phyloP scores from a whole-genome alignment of 2,113 vertebrate genomes.

The Chrysemys picta region DNA sequence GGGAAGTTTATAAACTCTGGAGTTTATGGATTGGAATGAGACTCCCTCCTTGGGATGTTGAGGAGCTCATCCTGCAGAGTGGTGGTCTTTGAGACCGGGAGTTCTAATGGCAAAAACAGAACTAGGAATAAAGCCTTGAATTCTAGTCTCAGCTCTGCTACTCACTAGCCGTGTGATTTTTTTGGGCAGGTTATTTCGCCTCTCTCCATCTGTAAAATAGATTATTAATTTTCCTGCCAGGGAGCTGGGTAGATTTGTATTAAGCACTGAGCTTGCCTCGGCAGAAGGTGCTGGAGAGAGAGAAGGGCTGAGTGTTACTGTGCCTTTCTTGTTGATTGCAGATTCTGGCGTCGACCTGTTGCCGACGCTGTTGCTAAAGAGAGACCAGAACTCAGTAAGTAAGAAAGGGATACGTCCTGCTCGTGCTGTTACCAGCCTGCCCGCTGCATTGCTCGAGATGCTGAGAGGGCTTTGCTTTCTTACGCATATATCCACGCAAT shows the following conservation, averaged over 20 bases:
- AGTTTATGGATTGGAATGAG: not conserved
- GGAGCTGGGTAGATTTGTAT: not conserved
- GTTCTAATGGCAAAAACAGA: not conserved
- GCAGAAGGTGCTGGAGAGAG: too few species aligned
- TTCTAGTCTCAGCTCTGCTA: too few species aligned
- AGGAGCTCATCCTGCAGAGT: not conserved
- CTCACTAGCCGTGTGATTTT: too few species aligned
- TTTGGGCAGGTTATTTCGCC: not conserved
- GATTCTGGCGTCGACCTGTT: constrained; percentile 69
- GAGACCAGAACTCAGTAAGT: constrained; percentile 83
- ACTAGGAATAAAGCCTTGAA: not conserved
- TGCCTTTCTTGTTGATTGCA: constrained; percentile 40
- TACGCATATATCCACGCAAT: rapidly evolving
- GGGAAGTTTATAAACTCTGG: not conserved
- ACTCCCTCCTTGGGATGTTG: not conserved
- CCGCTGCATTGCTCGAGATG: rapidly evolving
- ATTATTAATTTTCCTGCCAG: not conserved
- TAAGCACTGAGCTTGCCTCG: not conserved
- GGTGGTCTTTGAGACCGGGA: not conserved
- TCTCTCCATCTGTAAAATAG: not conserved
- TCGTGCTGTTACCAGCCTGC: rapidly evolving
- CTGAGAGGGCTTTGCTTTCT: rapidly evolving
- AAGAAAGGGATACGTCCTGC: rapidly evolving
- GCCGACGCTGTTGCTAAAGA: constrained; percentile 80
- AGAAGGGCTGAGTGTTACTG: not conserved